Percentiles rank a stretch among this genome's conserved stretches.
phyloP scores from a whole-genome alignment of 64 coral and sea anemone species.

The Porites australiensis region DNA sequence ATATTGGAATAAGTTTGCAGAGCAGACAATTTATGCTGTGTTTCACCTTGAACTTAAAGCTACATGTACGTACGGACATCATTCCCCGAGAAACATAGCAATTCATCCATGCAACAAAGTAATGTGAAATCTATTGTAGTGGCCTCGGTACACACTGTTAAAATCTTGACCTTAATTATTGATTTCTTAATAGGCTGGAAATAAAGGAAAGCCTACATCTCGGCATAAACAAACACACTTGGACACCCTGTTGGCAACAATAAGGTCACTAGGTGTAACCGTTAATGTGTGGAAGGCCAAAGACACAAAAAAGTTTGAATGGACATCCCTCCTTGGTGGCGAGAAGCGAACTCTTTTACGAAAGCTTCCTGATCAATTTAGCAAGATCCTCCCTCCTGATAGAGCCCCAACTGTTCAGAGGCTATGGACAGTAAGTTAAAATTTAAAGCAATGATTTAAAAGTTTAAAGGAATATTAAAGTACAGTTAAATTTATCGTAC shows the following conservation, averaged over 20 bases:
- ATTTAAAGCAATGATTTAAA: background rate
- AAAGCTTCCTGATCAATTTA: conserved; percentile 9
- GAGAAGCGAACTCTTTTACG: background rate
- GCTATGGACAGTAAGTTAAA: conserved; percentile 43
- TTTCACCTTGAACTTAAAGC: too few relatives aligned
- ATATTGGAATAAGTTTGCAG: too few relatives aligned
- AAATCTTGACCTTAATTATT: too few relatives aligned
- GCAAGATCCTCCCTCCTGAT: conserved; percentile 12
- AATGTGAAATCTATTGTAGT: too few relatives aligned
- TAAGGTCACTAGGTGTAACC: background rate
- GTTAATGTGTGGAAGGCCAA: conserved; percentile 14
- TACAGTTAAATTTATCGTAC: too few relatives aligned
- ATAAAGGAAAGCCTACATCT: background rate
- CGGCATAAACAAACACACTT: background rate
- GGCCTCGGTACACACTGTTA: too few relatives aligned
- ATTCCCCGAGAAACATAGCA: too few relatives aligned
- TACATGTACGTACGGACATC: too few relatives aligned
- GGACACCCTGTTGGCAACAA: background rate
- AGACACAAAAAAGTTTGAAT: conserved; percentile 15
- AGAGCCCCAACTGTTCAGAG: conserved; percentile 11
- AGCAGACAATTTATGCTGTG: too few relatives aligned
- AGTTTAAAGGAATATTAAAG: too few relatives aligned
- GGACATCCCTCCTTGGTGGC: conserved; percentile 10
- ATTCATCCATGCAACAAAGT: too few relatives aligned
- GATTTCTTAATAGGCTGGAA: background rate